These are phyloP conservation scores for Venustaconcha ellipsiformis DNA, from an alignment of 1,140 invertebrate genomes.

Conservation along the genomic window DNA sequence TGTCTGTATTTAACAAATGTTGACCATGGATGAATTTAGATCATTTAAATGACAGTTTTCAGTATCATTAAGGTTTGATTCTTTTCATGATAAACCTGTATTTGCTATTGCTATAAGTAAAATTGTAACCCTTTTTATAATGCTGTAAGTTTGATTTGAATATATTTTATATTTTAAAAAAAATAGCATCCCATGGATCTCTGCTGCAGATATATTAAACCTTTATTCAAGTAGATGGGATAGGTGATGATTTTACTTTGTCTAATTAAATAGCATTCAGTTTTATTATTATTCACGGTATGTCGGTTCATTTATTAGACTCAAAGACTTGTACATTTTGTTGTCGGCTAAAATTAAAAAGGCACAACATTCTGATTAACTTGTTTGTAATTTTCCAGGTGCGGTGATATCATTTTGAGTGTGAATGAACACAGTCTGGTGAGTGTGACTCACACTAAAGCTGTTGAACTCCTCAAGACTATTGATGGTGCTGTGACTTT, in stretches of 20 bases:
- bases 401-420: constrained; percentile 72
- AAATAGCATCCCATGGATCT: no score
- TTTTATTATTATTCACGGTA: not conserved
- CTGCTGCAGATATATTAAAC: not conserved
- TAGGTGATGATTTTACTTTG: not conserved
- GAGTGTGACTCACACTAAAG: constrained; percentile 68
- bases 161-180: no score
- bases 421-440: constrained; percentile 71
- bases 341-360: not conserved
- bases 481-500: constrained; percentile 60
- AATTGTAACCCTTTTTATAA: no score
- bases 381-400: constrained; percentile 58
- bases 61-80: no score
- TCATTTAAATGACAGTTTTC: no score
- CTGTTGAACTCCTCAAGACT: constrained; percentile 68
- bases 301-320: not conserved
- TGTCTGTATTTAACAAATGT: no score
- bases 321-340: not conserved
- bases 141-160: no score
- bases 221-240: not conserved
- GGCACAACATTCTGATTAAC: not conserved
- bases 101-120: no score
- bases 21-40: no score
- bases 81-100: no score
- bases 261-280: not conserved